Evolutionary conservation across 2,888 invertebrate species (phyloP).

Genomic region (Crocallis elinguaria): DNA sequence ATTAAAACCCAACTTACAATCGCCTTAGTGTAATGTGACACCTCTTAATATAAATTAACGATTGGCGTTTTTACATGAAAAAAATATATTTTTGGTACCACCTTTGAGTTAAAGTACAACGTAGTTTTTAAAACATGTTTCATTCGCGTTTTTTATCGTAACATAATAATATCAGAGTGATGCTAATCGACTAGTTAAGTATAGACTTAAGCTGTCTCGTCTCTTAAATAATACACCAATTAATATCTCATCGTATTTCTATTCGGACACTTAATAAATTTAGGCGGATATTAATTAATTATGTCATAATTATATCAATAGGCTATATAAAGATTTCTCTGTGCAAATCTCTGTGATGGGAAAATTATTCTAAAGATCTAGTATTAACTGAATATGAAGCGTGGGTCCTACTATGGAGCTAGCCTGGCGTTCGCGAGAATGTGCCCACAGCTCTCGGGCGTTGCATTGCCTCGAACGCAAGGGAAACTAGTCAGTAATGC

Average conservation of each 20-base stretch:
- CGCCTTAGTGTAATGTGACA: slow-evolving; percentile 75
- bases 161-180: slow-evolving; percentile 67
- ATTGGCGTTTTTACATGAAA: slow-evolving; percentile 71
- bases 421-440: slow-evolving; percentile 37
- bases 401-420: slow-evolving; percentile 58
- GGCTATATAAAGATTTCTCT: slow-evolving; percentile 76
- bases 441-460: slow-evolving; percentile 3
- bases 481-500: slow-evolving; percentile 30
- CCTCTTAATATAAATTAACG: slow-evolving; percentile 65
- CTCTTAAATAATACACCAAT: slow-evolving; percentile 70
- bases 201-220: slow-evolving; percentile 78
- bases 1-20: slow-evolving; percentile 43
- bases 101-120: slow-evolving; percentile 84
- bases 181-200: slow-evolving; percentile 74
- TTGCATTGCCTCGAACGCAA: slow-evolving; percentile 11
- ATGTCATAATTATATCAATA: slow-evolving; percentile 80
- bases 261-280: slow-evolving; percentile 73
- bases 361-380: slow-evolving; percentile 81
- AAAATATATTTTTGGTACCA: slow-evolving; percentile 82
- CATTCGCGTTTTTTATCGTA: slow-evolving; percentile 74
- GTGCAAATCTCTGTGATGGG: slow-evolving; percentile 83
- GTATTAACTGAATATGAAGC: slow-evolving; percentile 77
- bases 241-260: slow-evolving; percentile 70
- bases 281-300: slow-evolving; percentile 68
- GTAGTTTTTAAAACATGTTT: slow-evolving; percentile 76